Percentiles rank a stretch among this genome's conserved stretches.
Evolutionary conservation across 2,888 invertebrate species (phyloP).

Genomic region (Pammene aurita): DNA sequence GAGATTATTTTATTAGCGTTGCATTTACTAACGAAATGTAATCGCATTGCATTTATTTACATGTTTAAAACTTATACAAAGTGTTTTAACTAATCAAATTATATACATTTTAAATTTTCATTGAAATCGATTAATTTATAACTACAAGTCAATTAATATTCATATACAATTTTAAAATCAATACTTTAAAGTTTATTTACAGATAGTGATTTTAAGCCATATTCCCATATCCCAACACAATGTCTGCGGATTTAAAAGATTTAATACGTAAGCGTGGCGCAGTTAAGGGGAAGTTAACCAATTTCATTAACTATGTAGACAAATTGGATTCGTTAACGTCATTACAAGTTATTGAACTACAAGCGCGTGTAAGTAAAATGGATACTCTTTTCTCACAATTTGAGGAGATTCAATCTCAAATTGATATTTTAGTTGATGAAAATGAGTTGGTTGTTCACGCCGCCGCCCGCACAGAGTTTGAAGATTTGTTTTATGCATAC

Average conservation of each 20-base stretch:
- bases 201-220: background rate
- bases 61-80: too few species aligned
- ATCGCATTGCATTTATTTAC: too few species aligned
- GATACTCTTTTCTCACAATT: background rate
- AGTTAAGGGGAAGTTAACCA: slow-evolving; percentile 8
- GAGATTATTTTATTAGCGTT: too few species aligned
- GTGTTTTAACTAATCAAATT: too few species aligned
- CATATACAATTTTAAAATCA: slow-evolving; percentile 7
- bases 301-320: slow-evolving; percentile 5
- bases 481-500: slow-evolving; percentile 11
- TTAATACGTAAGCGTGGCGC: slow-evolving; percentile 12
- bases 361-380: background rate
- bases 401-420: slow-evolving; percentile 3
- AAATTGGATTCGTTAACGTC: slow-evolving; percentile 1
- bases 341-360: background rate
- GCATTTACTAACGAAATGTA: too few species aligned
- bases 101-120: too few species aligned
- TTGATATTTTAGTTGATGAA: background rate
- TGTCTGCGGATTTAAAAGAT: background rate
- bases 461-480: slow-evolving; percentile 1
- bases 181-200: background rate
- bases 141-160: background rate
- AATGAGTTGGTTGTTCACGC: background rate
- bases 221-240: slow-evolving; percentile 14
- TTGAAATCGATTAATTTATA: too few species aligned